Percentiles rank a stretch among this genome's conserved stretches.
These are phyloP conservation scores for Harpagifer antarcticus DNA, from an alignment of 2,797 vertebrate species.

Conservation along the genomic window DNA sequence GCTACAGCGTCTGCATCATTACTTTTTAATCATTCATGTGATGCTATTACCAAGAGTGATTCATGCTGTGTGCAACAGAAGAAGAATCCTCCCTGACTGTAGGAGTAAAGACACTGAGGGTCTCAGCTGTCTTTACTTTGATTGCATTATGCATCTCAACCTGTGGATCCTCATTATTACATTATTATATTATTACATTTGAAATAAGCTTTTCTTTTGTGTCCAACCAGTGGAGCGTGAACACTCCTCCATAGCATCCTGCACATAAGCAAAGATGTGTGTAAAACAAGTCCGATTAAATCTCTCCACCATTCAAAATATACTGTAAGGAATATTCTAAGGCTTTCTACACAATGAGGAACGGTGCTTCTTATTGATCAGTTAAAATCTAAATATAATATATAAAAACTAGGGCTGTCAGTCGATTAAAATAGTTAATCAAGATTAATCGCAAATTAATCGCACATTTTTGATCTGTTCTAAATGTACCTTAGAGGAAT, in stretches of 20 bases:
- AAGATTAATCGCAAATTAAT: too few relatives aligned
- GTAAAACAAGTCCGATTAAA: too few relatives aligned
- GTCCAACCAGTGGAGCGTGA: slow-evolving; percentile 34
- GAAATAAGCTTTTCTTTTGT: slow-evolving; percentile 60
- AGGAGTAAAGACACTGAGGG: slow-evolving; percentile 28
- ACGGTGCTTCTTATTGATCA: too few relatives aligned
- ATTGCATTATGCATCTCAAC: slow-evolving; percentile 23
- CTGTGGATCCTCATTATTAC: slow-evolving; percentile 6
- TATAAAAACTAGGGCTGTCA: too few relatives aligned
- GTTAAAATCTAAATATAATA: too few relatives aligned
- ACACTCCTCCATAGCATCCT: slow-evolving; percentile 27
- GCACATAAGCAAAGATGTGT: slow-evolving; percentile 45
- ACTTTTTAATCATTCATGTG: slow-evolving; percentile 68
- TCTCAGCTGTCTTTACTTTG: slow-evolving; percentile 10
- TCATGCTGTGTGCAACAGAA: slow-evolving; percentile 36
- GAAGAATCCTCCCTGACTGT: slow-evolving; percentile 33
- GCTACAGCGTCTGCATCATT: slow-evolving; percentile 64
- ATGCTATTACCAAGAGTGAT: slow-evolving; percentile 64
- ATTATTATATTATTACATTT: slow-evolving; percentile 39
- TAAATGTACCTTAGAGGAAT: too few relatives aligned
- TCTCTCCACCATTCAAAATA: too few relatives aligned
- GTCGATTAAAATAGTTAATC: too few relatives aligned
- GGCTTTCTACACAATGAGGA: too few relatives aligned
- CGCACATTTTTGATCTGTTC: too few relatives aligned
- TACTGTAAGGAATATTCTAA: too few relatives aligned